Percentiles rank a stretch among this genome's conserved stretches.
Evolutionary conservation across 2,888 invertebrate genomes (phyloP).

Genomic region (Emmelina monodactyla): DNA sequence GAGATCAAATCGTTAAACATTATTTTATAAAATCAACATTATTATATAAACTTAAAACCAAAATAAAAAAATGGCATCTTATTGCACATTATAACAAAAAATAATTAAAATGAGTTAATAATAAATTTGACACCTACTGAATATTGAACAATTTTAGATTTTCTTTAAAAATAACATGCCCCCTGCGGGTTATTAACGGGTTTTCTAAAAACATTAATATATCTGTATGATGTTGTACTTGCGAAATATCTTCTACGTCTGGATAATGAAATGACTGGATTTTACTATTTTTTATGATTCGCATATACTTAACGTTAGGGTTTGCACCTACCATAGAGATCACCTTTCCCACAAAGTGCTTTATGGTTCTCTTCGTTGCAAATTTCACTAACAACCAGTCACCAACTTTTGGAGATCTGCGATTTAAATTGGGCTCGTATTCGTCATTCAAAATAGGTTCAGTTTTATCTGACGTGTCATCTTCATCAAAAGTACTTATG

Average conservation of each 20-base stretch:
- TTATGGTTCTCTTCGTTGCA: constrained; percentile 7
- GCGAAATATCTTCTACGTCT: constrained; percentile 6
- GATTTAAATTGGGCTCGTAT: constrained; percentile 6
- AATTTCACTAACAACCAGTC: constrained; percentile 9
- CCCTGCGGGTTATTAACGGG: constrained; percentile 5
- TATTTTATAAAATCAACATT: no score
- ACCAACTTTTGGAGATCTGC: constrained; percentile 5
- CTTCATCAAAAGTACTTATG: no score
- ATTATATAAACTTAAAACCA: no score
- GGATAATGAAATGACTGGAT: constrained; percentile 8
- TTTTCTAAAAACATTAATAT: constrained; percentile 3
- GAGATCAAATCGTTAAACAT: no score
- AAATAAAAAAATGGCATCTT: no score
- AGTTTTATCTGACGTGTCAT: no score
- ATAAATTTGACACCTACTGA: no score
- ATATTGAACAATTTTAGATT: constrained; percentile 6
- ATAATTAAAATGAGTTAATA: no score
- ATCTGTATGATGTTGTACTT: constrained; percentile 5
- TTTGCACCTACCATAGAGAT: constrained; percentile 6
- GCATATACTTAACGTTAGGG: constrained; percentile 5
- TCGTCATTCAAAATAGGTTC: constrained; percentile 3
- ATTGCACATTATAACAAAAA: no score
- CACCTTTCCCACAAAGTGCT: constrained; percentile 4
- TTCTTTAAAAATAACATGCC: constrained; percentile 7
- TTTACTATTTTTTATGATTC: constrained; percentile 8